phyloP scores from a whole-genome alignment of 2,888 invertebrate species.

The Galerucella pusilla region DNA sequence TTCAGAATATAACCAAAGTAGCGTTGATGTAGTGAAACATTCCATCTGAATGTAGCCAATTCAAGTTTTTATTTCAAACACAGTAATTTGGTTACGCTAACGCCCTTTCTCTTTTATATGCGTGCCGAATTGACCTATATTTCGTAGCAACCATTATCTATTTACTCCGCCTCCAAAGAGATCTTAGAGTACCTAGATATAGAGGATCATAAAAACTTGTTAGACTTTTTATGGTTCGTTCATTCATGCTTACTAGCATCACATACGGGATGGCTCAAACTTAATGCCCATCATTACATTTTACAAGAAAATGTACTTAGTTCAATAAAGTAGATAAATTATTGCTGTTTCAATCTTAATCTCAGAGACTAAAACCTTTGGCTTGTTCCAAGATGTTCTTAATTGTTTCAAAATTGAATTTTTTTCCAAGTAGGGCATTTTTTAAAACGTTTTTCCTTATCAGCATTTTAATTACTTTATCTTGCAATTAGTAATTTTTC shows the following conservation, averaged over 20 bases:
- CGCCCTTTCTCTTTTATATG: too few relatives aligned
- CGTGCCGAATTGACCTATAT: conserved; percentile 8
- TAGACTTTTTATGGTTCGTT: conserved; percentile 12
- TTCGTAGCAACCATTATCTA: background rate
- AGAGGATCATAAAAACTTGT: conserved; percentile 10
- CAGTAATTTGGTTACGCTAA: background rate
- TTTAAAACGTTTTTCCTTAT: too few relatives aligned
- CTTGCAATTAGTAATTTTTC: too few relatives aligned
- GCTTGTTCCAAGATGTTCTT: too few relatives aligned
- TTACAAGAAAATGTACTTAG: background rate
- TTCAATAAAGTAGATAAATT: background rate
- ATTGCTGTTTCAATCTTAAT: background rate
- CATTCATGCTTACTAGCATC: conserved; percentile 9
- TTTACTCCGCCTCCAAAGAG: background rate
- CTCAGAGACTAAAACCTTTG: background rate
- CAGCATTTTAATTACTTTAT: too few relatives aligned
- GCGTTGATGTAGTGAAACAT: too few relatives aligned
- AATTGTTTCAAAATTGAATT: too few relatives aligned
- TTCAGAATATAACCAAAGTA: too few relatives aligned
- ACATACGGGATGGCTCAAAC: conserved; percentile 3
- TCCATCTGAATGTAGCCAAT: too few relatives aligned
- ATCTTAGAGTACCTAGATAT: background rate
- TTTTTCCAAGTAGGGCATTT: too few relatives aligned
- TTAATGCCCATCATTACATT: background rate
- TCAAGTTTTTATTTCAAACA: too few relatives aligned